A percentile compares a stretch with the other conserved stretches of the same genome.
phyloP scores from a whole-genome alignment of 1,140 invertebrate genomes.

The Onthophagus taurus region DNA sequence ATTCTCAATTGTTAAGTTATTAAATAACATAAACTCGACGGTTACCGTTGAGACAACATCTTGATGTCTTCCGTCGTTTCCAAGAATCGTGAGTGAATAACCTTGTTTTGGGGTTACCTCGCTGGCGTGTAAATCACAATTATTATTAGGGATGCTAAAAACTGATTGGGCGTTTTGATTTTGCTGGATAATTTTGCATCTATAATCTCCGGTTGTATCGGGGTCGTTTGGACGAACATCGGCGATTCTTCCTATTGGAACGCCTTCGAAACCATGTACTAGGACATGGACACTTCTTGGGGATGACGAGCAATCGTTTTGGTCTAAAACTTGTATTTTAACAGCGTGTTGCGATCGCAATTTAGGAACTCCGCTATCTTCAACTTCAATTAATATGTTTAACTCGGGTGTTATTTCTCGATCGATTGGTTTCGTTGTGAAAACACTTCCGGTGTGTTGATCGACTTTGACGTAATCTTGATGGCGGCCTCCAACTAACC shows the following conservation, averaged over 20 bases:
- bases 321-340: slow-evolving; percentile 70
- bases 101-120: slow-evolving; percentile 57
- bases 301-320: slow-evolving; percentile 86
- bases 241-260: slow-evolving; percentile 71
- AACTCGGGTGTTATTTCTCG: slow-evolving; percentile 68
- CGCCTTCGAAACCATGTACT: slow-evolving; percentile 67
- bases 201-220: slow-evolving; percentile 79
- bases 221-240: slow-evolving; percentile 85
- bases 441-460: slow-evolving; percentile 67
- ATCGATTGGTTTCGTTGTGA: slow-evolving; percentile 69
- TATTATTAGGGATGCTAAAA: slow-evolving; percentile 61
- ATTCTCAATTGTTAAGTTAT: slow-evolving; percentile 73
- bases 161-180: slow-evolving; percentile 45
- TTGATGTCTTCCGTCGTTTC: slow-evolving; percentile 80
- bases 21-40: slow-evolving; percentile 70
- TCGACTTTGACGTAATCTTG: slow-evolving; percentile 68
- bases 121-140: slow-evolving; percentile 68
- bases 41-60: slow-evolving; percentile 77
- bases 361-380: slow-evolving; percentile 77
- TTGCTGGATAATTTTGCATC: slow-evolving; percentile 64
- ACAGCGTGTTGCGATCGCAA: slow-evolving; percentile 71
- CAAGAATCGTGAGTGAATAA: slow-evolving; percentile 68
- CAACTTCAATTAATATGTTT: slow-evolving; percentile 71
- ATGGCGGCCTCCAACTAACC: slow-evolving; percentile 66
- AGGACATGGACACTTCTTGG: slow-evolving; percentile 72